Conservation (phyloP, 64 coral and sea anemone species). For the Montipora foliosa region DNA sequence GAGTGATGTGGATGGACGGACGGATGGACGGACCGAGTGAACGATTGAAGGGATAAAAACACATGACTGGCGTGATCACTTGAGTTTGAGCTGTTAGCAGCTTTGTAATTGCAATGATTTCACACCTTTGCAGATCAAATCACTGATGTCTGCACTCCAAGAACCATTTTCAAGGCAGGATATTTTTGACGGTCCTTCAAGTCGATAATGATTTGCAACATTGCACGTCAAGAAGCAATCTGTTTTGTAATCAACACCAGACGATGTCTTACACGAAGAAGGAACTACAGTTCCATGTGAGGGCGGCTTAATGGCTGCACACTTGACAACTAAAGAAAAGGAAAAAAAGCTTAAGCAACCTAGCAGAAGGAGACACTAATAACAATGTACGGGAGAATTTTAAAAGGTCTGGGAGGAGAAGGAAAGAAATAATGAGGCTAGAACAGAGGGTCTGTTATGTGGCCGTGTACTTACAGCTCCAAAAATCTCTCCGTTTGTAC, state of each 20-base stretch:
- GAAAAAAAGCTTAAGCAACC: background rate
- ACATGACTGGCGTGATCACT: background rate
- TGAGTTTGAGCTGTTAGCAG: background rate
- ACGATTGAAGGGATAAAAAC: background rate
- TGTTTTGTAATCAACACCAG: conserved; percentile 46
- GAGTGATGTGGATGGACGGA: background rate
- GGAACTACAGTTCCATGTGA: conserved; percentile 28
- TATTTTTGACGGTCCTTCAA: background rate
- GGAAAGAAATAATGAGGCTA: background rate
- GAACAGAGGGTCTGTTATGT: background rate
- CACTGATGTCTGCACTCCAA: conserved; percentile 41
- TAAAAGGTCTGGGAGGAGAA: background rate
- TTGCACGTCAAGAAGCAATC: conserved; percentile 65
- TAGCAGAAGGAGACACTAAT: background rate
- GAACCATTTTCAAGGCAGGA: conserved; percentile 46
- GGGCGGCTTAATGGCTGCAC: background rate
- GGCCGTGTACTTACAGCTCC: background rate
- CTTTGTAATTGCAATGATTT: background rate
- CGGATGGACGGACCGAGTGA: background rate
- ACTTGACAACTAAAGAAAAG: conserved; percentile 30
- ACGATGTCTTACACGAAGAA: background rate
- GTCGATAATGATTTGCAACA: conserved; percentile 35
- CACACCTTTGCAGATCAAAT: conserved; percentile 43
- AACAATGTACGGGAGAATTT: background rate
- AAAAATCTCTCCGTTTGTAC: background rate